Percentiles rank a stretch among this genome's conserved stretches.
Evolutionary conservation across 2,888 invertebrate species (phyloP).

Genomic region (Eupithecia inturbata): DNA sequence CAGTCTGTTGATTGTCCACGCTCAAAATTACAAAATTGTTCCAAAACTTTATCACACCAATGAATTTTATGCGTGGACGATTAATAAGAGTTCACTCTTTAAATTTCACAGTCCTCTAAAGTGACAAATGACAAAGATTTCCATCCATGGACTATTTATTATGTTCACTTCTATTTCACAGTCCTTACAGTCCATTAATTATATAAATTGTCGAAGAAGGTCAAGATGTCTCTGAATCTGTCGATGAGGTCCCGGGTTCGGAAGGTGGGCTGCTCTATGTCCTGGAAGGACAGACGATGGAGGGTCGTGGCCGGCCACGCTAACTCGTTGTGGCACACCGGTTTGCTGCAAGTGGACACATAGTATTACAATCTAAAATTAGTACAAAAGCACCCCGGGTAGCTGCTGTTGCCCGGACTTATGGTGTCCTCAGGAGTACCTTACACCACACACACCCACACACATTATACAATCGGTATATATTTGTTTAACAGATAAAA

Average conservation of each 20-base stretch:
- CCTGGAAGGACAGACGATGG: slow-evolving; percentile 51
- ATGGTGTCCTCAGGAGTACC: no score
- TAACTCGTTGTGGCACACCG: slow-evolving; percentile 49
- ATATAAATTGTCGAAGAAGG: slow-evolving; percentile 55
- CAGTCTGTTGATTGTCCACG: slow-evolving; percentile 30
- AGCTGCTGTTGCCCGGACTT: no score
- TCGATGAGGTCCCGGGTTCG: slow-evolving; percentile 45
- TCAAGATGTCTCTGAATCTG: slow-evolving; percentile 51
- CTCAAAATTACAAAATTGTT: slow-evolving; percentile 15
- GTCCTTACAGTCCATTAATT: slow-evolving; percentile 6
- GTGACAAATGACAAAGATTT: not conserved
- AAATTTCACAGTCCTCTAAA: not conserved
- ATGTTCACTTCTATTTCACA: not conserved
- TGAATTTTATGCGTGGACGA: not conserved
- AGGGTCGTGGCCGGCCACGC: slow-evolving; percentile 56
- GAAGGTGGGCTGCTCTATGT: slow-evolving; percentile 53
- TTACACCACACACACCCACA: no score
- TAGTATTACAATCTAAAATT: not conserved
- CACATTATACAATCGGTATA: no score
- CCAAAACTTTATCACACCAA: slow-evolving; percentile 5
- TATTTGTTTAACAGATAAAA: no score
- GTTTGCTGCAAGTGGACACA: slow-evolving; percentile 57
- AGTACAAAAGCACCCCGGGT: no score
- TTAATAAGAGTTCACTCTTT: not conserved
- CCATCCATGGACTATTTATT: not conserved